Base-by-base conservation (phyloP, 2,888 invertebrate species). In the Stegana nigrithorax region DNA sequence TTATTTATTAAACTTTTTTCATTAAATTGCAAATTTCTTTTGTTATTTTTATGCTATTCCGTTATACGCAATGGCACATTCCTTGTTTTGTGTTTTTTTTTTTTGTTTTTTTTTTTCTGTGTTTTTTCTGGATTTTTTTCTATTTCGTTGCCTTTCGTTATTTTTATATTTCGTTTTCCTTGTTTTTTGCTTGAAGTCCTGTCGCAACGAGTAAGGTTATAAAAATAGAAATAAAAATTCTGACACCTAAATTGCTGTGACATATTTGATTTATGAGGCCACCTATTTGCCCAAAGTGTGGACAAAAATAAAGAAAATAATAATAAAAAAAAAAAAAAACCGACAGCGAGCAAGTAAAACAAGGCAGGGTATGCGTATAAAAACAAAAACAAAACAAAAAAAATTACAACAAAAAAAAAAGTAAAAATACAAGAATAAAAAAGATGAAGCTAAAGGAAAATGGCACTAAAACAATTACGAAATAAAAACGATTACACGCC, bases 201-300 rank as follows among this genome's bases (percentile, higher is more conserved):
- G 2, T n/a, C 17, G 2, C 14, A n/a, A 10, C 5, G 32, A 63
- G 67, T 58, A 75, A 78, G 65, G 78, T 78, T 76, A 72, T 80
- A 80, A 78, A 80, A 76, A 80, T 44, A 58, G 76, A 74, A 75
- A 75, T 74, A 78, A 78, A 79, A 79, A 70, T 77, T 80, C 67
- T 76, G 78, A 78, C 76, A 78, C 80, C 76, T 79, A 76, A 80
- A 76, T 80, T 76, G 80, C 76, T 76, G 76, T 76, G 76, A 76
- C 80, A 76, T 76, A 79, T 80, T 76, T 80, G 76, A 80, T 76
- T 76, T 76, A 76, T 76, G 76, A 76, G 78, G 76, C 80, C 80
- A 79, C 76, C 76, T 76, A 76, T 76, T 76, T 77, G 75, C 26
- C 66, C 78, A 74, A 74, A 78, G 72, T 73, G 69, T 73, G 74